Conservation (phyloP, 2,113 vertebrate species). For the Hippoglossus stenolepis region DNA sequence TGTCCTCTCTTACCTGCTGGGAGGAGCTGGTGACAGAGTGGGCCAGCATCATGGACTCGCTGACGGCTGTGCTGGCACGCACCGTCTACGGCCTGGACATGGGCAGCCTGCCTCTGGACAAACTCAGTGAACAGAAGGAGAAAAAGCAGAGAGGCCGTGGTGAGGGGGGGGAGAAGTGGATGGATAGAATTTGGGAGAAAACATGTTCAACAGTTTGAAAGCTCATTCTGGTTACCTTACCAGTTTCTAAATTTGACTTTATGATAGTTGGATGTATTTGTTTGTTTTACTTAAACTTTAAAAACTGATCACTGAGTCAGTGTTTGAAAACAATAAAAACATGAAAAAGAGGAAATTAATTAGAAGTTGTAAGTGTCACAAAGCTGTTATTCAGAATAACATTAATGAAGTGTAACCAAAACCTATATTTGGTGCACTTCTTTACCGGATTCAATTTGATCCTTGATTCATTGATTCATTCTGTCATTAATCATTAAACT, state of each 20-base stretch:
- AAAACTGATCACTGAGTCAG: not conserved
- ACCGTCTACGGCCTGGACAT: constrained; percentile 95
- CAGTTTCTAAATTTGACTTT: not conserved
- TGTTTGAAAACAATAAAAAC: not conserved
- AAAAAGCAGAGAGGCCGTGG: constrained; percentile 97
- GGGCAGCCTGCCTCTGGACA: constrained; percentile 94
- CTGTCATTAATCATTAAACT: too few relatives aligned
- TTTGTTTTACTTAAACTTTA: not conserved
- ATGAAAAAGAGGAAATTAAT: too few relatives aligned
- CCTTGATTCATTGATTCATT: too few relatives aligned
- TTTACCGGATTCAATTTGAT: not conserved
- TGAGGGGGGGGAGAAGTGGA: constrained; percentile 58
- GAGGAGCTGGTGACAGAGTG: constrained; percentile 96
- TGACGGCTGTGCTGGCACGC: constrained; percentile 93
- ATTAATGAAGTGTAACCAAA: too few relatives aligned
- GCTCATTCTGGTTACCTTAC: not conserved
- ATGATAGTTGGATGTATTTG: not conserved
- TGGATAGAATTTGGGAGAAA: not conserved
- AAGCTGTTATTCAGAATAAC: too few relatives aligned
- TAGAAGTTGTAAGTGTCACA: too few relatives aligned
- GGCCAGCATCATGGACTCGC: constrained; percentile 98
- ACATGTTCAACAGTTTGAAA: not conserved
- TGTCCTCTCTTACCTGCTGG: constrained; percentile 95
- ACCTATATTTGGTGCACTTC: not conserved
- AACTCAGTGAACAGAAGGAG: constrained; percentile 97